Base-by-base conservation (phyloP, 1,140 invertebrate genomes). In the Drosophila melanica region DNA sequence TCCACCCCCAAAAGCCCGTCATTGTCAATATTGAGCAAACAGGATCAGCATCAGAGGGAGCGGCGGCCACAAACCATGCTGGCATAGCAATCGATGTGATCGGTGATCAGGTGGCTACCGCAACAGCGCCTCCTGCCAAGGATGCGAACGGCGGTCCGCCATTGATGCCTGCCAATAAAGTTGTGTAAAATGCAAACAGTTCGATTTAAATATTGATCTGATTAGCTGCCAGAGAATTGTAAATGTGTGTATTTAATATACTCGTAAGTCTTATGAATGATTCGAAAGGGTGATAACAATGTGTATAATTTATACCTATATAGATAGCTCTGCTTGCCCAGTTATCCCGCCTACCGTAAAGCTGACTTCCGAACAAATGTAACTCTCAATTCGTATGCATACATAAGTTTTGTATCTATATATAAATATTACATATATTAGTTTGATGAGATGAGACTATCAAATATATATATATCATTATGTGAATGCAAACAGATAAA, bases 51-150 rank as follows among this genome's bases (percentile, higher is more conserved):
- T 18, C 4, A 7, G 18, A 3, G 20, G 18, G 39, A 8, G 5
- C 30, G 35, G 54, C 65, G 14, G 33, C 16, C 55, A 11, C 33
- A 27, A 42, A 45, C 54, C 44, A 41, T 23, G 9, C 47, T 1
- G 37, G 18, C 11, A 42, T 75, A 14, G 53, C 60, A 27, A 79
- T 89, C 53, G 77, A 87, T 50, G 71, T 84, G 60, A 67, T 79
- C 8, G 74, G 80, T 16, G 81, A 86, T 53, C 76, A 70, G 33
- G 18, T 20, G 42, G n/a, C 33, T 39, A 4, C 30, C 18, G 18
- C 42, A 20, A 20, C 12, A 9, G 8, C 41, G 10, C 23, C 51
- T 11, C 12, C 37, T n/a, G 41, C n/a, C 50, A 84, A 84, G 50
- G 53, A 58, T n/a, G 42, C 35, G 1, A 18, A 81, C 20, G 78